phyloP scores from a whole-genome alignment of 2,797 vertebrate species.

The Eurystomus glaucurus region DNA sequence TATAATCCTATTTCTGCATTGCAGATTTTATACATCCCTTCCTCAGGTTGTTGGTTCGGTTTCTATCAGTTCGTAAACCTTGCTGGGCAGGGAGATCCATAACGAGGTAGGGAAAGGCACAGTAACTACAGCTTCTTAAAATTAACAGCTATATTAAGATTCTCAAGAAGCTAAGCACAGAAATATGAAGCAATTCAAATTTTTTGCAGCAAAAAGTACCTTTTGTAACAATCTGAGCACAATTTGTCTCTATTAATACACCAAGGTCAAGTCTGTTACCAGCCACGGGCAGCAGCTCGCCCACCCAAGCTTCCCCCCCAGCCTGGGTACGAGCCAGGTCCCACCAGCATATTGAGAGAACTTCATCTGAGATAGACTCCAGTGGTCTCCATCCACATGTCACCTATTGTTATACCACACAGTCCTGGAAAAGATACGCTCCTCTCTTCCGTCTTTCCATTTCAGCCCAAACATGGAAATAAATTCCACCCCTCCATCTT shows the following conservation, averaged over 20 bases:
- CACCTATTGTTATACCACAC: not conserved
- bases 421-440: not conserved
- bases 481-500: not conserved
- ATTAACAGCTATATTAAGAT: not conserved
- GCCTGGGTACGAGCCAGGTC: accelerated
- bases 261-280: constrained; percentile 9
- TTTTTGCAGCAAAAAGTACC: not conserved
- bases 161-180: not conserved
- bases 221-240: not conserved
- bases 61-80: not conserved
- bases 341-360: not conserved
- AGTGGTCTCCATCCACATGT: accelerated
- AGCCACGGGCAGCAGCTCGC: not conserved
- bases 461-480: not conserved
- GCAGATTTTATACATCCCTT: constrained; percentile 27
- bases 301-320: not conserved
- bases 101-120: not conserved
- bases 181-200: not conserved
- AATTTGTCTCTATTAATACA: not conserved
- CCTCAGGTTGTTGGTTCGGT: not conserved
- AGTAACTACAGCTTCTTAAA: not conserved
- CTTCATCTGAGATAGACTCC: not conserved
- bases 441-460: not conserved
- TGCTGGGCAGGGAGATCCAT: not conserved
- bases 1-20: constrained; percentile 53